Conservation (phyloP, 2,888 invertebrate species). For the Xanthia icteritia region DNA sequence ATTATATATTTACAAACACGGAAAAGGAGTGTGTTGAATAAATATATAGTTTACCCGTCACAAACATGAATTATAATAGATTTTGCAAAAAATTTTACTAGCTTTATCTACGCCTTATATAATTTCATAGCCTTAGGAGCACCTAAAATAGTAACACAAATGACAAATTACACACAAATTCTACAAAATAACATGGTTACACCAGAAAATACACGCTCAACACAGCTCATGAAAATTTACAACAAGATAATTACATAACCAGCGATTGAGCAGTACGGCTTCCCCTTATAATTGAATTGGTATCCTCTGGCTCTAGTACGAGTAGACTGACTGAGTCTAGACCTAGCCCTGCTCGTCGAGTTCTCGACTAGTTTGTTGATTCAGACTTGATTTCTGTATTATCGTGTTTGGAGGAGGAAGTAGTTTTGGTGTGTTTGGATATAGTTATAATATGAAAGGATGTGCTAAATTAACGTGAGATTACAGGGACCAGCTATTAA, state of each 20-base stretch:
- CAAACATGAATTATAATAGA: background rate
- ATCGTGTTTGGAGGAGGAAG: slow-evolving; percentile 22
- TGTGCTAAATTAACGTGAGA: background rate
- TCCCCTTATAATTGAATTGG: slow-evolving; percentile 67
- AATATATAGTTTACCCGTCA: no score
- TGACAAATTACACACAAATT: background rate
- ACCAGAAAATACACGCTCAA: background rate
- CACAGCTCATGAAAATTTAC: slow-evolving; percentile 50
- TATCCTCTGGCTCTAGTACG: slow-evolving; percentile 30
- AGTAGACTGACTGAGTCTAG: slow-evolving; percentile 30
- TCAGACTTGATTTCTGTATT: slow-evolving; percentile 22
- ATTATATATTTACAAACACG: no score
- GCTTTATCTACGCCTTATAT: background rate
- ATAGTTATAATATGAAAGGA: no score
- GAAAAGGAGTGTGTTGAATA: background rate
- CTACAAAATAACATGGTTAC: background rate
- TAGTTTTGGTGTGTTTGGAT: background rate
- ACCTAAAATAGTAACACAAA: background rate
- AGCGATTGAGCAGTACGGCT: slow-evolving; percentile 63
- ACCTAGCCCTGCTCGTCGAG: slow-evolving; percentile 1
- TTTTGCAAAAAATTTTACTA: background rate
- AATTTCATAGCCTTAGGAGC: background rate
- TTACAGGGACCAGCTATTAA: background rate
- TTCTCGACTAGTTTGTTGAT: slow-evolving; percentile 36
- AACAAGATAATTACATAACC: slow-evolving; percentile 54